phyloP scores from a whole-genome alignment of 2,797 vertebrate species.

The Hippocampus kuda region DNA sequence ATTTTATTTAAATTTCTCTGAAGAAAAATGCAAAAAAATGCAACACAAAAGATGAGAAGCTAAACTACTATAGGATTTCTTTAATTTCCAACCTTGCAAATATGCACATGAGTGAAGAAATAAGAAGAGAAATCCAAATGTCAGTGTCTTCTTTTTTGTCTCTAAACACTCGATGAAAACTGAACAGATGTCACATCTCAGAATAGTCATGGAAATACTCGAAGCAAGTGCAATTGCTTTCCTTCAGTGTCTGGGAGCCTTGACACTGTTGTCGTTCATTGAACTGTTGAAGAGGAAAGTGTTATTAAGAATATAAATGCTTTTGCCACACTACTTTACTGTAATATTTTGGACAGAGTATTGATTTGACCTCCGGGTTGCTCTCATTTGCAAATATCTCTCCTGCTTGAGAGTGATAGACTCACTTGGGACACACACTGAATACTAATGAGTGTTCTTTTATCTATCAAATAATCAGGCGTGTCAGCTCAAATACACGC shows the following conservation, averaged over 20 bases:
- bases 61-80: background rate
- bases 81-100: conserved; percentile 25
- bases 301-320: conserved; percentile 35
- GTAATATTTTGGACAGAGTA: conserved; percentile 41
- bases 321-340: conserved; percentile 22
- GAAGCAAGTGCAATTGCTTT: conserved; percentile 13
- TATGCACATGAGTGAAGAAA: conserved; percentile 14
- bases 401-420: conserved; percentile 29
- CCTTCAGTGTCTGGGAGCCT: conserved; percentile 4
- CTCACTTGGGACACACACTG: conserved; percentile 36
- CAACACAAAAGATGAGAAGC: no score
- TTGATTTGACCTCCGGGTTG: conserved; percentile 53
- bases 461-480: conserved; percentile 49
- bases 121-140: conserved; percentile 29
- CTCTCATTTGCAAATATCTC: conserved; percentile 52
- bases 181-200: conserved; percentile 39
- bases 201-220: conserved; percentile 33
- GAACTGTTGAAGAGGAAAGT: conserved; percentile 23
- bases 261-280: conserved; percentile 9
- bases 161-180: conserved; percentile 16
- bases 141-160: conserved; percentile 29
- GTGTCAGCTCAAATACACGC: conserved; percentile 34
- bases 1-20: no score
- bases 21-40: no score
- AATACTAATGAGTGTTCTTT: conserved; percentile 56